phyloP scores from a whole-genome alignment of 2,888 invertebrate genomes.

The Thymelicus lineola region DNA sequence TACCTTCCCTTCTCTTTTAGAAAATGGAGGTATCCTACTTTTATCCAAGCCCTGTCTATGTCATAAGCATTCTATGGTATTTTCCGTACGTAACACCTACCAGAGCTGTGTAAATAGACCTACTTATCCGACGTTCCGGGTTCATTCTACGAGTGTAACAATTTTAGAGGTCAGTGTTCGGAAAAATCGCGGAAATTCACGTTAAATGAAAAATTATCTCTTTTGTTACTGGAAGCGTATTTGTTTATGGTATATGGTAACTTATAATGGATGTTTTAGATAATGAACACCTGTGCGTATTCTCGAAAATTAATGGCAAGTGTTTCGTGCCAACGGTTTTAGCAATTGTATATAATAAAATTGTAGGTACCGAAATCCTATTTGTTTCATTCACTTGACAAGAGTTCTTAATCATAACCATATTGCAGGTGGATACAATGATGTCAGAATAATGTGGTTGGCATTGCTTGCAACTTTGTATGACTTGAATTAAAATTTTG shows the following conservation, averaged over 20 bases:
- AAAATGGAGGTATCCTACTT: no score
- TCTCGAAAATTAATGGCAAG: not conserved
- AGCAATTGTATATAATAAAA: no score
- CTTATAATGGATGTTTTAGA: not conserved
- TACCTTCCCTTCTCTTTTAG: no score
- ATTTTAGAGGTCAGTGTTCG: conserved; percentile 72
- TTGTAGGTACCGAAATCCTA: no score
- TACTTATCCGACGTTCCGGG: conserved; percentile 65
- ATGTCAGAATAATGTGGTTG: no score
- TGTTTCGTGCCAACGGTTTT: no score
- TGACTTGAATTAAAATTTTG: no score
- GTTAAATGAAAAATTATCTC: conserved; percentile 17
- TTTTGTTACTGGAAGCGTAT: conserved; percentile 51
- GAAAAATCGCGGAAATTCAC: conserved; percentile 30
- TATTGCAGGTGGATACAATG: no score
- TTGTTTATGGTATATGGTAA: conserved; percentile 4
- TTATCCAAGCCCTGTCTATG: not conserved
- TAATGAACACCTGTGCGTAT: not conserved
- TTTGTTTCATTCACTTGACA: no score
- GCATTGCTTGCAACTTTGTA: no score
- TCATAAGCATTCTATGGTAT: not conserved
- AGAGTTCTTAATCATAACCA: no score
- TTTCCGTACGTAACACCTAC: conserved; percentile 18
- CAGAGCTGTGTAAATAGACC: conserved; percentile 51
- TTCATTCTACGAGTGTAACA: conserved; percentile 65